These are phyloP conservation scores for Pseudomugil gertrudae DNA, from an alignment of 2,797 vertebrate species.

Conservation along the genomic window DNA sequence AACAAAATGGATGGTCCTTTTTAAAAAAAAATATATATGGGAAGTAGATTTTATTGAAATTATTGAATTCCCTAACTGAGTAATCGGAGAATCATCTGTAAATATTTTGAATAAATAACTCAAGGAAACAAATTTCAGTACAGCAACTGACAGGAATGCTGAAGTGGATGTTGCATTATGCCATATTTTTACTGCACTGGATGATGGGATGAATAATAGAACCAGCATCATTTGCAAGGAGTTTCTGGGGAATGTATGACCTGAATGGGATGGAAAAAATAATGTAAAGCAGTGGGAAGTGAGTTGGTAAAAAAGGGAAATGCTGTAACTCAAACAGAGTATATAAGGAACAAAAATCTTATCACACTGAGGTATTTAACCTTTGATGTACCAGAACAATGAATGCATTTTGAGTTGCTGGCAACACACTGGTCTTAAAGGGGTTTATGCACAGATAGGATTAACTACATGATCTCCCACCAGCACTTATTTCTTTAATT, in stretches of 20 bases:
- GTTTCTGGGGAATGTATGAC: constrained; percentile 10
- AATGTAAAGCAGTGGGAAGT: constrained; percentile 21
- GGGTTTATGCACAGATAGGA: not conserved
- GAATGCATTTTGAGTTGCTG: no score
- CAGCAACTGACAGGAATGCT: not conserved
- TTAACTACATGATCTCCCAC: not conserved
- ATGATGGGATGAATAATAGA: constrained; percentile 23
- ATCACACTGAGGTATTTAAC: constrained; percentile 13
- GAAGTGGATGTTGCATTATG: not conserved
- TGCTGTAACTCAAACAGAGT: constrained; percentile 12
- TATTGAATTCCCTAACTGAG: constrained; percentile 8
- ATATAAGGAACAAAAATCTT: constrained; percentile 7
- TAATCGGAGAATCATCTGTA: not conserved
- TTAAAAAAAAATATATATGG: no score
- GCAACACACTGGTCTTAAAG: no score
- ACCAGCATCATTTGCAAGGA: constrained; percentile 13
- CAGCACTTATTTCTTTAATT: not conserved
- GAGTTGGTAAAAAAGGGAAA: constrained; percentile 23
- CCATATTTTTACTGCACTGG: constrained; percentile 22
- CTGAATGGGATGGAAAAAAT: constrained; percentile 21
- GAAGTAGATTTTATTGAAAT: not conserved
- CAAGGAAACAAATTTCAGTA: not conserved
- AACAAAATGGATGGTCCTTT: no score
- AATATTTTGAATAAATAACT: constrained; percentile 3
- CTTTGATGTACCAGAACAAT: no score